Percentiles rank a stretch among this genome's conserved stretches.
Evolutionary conservation across 1,140 invertebrate species (phyloP).

Genomic region (Latrodectus geometricus): DNA sequence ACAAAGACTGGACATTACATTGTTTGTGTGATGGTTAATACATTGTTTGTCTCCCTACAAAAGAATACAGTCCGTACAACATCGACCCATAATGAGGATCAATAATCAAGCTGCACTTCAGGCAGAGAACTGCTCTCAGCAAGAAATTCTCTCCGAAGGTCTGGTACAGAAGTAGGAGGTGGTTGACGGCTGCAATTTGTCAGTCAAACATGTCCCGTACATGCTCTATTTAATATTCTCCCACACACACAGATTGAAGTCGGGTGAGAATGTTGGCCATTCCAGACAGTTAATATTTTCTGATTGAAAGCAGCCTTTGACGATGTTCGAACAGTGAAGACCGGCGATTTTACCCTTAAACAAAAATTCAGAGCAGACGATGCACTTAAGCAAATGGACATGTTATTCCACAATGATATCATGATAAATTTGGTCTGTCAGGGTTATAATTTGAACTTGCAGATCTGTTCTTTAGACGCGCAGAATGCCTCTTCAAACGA

Average conservation of each 20-base stretch:
- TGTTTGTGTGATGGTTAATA: too few relatives aligned
- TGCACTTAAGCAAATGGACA: not conserved
- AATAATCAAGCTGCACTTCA: constrained; percentile 60
- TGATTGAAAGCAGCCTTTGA: not conserved
- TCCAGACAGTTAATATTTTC: not conserved
- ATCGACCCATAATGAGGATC: not conserved
- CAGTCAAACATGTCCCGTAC: not conserved
- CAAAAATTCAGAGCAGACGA: not conserved
- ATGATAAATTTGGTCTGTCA: not conserved
- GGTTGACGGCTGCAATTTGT: not conserved
- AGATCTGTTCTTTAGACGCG: not conserved
- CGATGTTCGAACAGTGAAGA: not conserved
- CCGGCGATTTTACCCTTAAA: not conserved
- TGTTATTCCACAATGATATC: not conserved
- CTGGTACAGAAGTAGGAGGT: not conserved
- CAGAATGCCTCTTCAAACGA: not conserved
- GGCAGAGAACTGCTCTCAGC: not conserved
- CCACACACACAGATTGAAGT: not conserved
- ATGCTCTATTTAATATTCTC: too few relatives aligned
- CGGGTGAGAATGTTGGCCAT: not conserved
- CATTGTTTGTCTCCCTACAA: too few relatives aligned
- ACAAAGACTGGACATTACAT: too few relatives aligned
- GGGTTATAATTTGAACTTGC: not conserved
- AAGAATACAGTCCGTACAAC: too few relatives aligned
- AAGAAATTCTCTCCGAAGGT: not conserved